Base-by-base conservation (phyloP, 2,797 vertebrate species). In the Anguilla anguilla region DNA sequence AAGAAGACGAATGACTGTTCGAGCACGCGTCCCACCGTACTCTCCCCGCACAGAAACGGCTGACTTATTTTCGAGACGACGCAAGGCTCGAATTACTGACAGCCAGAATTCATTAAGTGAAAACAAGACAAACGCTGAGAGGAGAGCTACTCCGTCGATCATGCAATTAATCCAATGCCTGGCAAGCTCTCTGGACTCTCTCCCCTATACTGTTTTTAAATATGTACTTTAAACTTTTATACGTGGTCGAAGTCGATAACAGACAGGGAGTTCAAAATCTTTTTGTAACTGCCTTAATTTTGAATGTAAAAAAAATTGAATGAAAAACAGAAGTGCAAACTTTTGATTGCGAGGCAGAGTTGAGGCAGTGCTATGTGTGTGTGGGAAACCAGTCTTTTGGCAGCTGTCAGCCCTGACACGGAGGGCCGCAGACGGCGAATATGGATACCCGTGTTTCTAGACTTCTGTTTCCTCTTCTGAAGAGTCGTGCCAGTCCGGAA, bases 361-460 rank as follows among this genome's bases (percentile, higher is more conserved):
- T 69, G 59, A 53, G 19, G 87, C 10, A 6, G 25, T 25, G 79
- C 3, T 1, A 51, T 3, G 19, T 43, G 3, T 77, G 35, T 9
- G 57, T 67, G 77, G 85, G 87, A 43, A 79, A 83, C 74, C n/a
- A 53, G 77, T 6, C 7, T 86, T 86, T 86, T 69, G 74, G 85
- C 55, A 82, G 0, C 39, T 49, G 31, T 83, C 84, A 81, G 19
- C 74, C 53, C 59, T 19, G 84, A 67, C 61, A 74, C 35, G 46
- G 35, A 53, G 19, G 19, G 57, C 46, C n/a, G n/a, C 55, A 86
- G 74, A 72, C 59, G 87, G 88, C 31, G 7, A 57, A 61, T 82
- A 67, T 31, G 87, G 69, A 88, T 85, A 77, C 83, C 83, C 74
- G 43, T 35, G 83, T 81, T 88, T 85, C 87, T 83, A 39, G 84